Base-by-base conservation (phyloP, 2,797 vertebrate genomes). In the Hippopotamyrus pictus region DNA sequence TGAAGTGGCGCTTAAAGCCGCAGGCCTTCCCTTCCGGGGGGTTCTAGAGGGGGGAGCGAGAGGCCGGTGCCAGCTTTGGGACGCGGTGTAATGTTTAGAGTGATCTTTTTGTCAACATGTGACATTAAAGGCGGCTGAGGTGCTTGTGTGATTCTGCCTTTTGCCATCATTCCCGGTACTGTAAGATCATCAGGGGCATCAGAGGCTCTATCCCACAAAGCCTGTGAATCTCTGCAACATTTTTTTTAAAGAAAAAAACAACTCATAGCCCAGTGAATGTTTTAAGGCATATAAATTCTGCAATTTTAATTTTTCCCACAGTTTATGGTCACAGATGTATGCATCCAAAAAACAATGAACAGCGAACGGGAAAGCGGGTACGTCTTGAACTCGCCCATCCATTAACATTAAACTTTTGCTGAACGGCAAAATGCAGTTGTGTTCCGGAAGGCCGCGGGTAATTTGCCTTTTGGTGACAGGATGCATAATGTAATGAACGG, bases 391-490 rank as follows among this genome's bases (percentile, higher is more conserved):
- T 19, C 6, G 29, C 53, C 29, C 51, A 33, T 87, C 48, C 37
- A 44, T 62, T 44, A 51, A 29, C 48, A 33, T 51, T 54, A 50
- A 29, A 86, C 11, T 57, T 33, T 37, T 37, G 50, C 51, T 37
- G 50, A 86, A 57, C 51, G 51, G 50, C 51, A 44, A 79, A 79
- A 79, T 79, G 37, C 37, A 44, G 37, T 79, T 44, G 73, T 79
- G 73, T 44, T 79, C 73, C 44, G 44, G 46, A 85, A 50, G 46
- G n/a, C 44, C n/a, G 44, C 12, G 19, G 85, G 22, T 86, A 86
- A 86, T 84, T 84, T 86, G 82, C 82, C 82, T 86, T 86, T 86
- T 57, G 25, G 85, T 8, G 51, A 86, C 83, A 85, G 83, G 83
- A 86, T 54, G 85, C 85, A 86, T 37, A 54, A 84, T 84, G 37